Conservation (phyloP, 2,888 invertebrate species). For the Eumacrocentrus americanus region DNA sequence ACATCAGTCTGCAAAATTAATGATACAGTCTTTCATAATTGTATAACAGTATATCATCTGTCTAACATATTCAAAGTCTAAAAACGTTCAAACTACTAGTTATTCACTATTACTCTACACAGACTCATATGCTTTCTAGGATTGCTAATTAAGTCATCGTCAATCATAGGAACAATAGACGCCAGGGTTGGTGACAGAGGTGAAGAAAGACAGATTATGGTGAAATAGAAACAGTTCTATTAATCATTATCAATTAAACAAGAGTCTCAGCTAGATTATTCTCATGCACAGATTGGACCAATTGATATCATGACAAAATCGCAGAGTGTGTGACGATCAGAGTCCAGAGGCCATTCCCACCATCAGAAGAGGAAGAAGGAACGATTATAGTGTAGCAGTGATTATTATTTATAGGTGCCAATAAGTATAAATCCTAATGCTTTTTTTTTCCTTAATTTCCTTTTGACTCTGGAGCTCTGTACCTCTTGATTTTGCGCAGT, state of each 20-base stretch:
- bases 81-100: not conserved
- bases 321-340: too few relatives aligned
- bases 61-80: too few relatives aligned
- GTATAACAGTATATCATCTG: too few relatives aligned
- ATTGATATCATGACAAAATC: too few relatives aligned
- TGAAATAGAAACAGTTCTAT: too few relatives aligned
- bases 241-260: too few relatives aligned
- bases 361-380: not conserved
- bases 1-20: too few relatives aligned
- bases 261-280: too few relatives aligned
- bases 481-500: constrained; percentile 90
- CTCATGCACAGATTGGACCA: too few relatives aligned
- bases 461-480: constrained; percentile 31
- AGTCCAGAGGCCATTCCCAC: too few relatives aligned
- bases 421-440: not conserved
- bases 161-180: not conserved
- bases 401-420: constrained; percentile 1
- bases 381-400: not conserved
- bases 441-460: not conserved
- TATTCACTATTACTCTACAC: not conserved
- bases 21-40: too few relatives aligned
- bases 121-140: not conserved
- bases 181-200: not conserved
- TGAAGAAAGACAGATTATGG: too few relatives aligned
- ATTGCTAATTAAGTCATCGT: not conserved